These are phyloP conservation scores for Trissoscelio sp. DNA, from an alignment of 2,888 invertebrate genomes.

Conservation along the genomic window DNA sequence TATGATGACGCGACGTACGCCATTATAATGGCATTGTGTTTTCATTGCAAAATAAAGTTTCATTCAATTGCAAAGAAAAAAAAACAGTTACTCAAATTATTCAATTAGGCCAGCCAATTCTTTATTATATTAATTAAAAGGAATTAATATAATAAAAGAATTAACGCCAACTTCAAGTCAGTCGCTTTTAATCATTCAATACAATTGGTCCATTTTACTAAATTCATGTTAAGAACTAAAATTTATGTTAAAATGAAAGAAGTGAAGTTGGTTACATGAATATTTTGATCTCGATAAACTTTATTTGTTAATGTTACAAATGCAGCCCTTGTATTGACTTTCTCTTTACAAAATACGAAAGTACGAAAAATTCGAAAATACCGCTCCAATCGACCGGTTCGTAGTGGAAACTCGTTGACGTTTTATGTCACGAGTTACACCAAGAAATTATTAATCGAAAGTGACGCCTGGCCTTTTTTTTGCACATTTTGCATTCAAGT, in stretches of 20 bases:
- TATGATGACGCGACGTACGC: conserved; percentile 45
- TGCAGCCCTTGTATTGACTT: conserved; percentile 33
- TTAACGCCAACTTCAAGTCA: too few relatives aligned
- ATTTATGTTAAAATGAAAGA: too few relatives aligned
- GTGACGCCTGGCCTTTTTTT: conserved; percentile 17
- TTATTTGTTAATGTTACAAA: conserved; percentile 5
- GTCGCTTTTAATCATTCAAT: too few relatives aligned
- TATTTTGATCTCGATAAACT: not conserved
- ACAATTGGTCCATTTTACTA: too few relatives aligned
- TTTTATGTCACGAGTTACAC: conserved; percentile 30
- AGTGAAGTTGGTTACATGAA: too few relatives aligned
- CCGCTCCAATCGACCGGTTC: conserved; percentile 37
- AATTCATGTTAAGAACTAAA: too few relatives aligned
- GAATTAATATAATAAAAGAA: too few relatives aligned
- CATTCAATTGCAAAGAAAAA: too few relatives aligned
- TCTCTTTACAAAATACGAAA: conserved; percentile 48
- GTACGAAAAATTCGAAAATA: conserved; percentile 48
- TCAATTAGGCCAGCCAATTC: too few relatives aligned
- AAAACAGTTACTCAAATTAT: too few relatives aligned
- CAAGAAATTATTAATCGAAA: conserved; percentile 49
- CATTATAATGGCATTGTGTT: conserved; percentile 10
- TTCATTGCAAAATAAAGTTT: not conserved
- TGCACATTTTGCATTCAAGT: conserved; percentile 12
- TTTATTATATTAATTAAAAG: too few relatives aligned
- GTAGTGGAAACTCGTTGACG: conserved; percentile 39